Evolutionary conservation across 2,113 vertebrate genomes (phyloP), one percentile per base, ranked within the genome.

Genomic region (Pelodiscus sinensis): DNA sequence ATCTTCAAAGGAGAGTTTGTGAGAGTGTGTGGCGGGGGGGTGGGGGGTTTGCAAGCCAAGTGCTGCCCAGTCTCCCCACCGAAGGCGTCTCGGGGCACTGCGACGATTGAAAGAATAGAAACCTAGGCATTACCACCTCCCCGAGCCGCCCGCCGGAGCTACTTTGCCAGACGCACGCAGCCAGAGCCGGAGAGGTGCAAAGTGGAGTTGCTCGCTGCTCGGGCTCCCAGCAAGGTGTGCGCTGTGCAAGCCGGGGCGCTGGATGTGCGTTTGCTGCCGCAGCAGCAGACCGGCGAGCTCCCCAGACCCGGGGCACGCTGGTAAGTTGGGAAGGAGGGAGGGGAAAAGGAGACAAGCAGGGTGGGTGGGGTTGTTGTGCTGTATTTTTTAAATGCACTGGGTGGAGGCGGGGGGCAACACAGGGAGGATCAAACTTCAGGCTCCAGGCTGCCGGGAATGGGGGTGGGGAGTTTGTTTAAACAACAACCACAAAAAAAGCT

Each of bases 191-290:
- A 87, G 89, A 54, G 84, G 79, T 81, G 78, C 78, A 38, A 85
- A 92, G 91, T 81, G 88, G 85, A 56, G 78, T 55, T 85, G 84
- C 79, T 57, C 38, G 80, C 14, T 16, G 62, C 65, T 2, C 79
- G 19, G 88, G 91, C 84, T 83, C 86, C 86, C 90, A 78, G 94
- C 88, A 88, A 91, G 84, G 91, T 93, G 88, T 71, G 29, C 38
- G 38, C 44, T 6, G 24, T 9, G 52, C 52, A 11, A 27, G 65
- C 22, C 55, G 65, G 79, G 24, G 71, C 21, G 29, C 79, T 90
- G 82, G 82, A 84, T 81, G 56, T 19, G 68, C 65, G 51, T 52
- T 51, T 29, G 62, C 62, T 9, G 56, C 80, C 15, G 50, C 19
- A n/a, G 80, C 55, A 21, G 52, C 81, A 57, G 71, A 44, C 80